A percentile compares a stretch with the other conserved stretches of the same genome.
Conservation (phyloP, 1,140 invertebrate genomes). For the Papilio polyxenes region DNA sequence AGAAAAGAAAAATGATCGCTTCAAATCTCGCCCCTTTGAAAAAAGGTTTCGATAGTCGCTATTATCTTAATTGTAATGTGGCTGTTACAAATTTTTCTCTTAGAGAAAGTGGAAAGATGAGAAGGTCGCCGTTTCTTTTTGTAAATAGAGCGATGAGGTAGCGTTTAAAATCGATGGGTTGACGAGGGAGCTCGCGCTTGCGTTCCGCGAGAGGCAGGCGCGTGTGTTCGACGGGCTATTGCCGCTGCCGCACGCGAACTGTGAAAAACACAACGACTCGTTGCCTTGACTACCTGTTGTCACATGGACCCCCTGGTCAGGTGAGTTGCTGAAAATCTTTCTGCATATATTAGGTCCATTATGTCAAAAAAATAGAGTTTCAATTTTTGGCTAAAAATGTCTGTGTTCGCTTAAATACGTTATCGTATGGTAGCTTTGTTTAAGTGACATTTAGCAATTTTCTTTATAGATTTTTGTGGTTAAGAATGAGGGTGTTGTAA, state of each 20-base stretch:
- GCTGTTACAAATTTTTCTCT: constrained; percentile 46
- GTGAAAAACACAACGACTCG: constrained; percentile 66
- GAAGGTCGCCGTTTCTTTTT: constrained; percentile 67
- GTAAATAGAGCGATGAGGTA: constrained; percentile 71
- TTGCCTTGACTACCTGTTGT: constrained; percentile 77
- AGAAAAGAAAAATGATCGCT: neutral
- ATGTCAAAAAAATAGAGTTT: neutral
- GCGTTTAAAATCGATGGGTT: constrained; percentile 72
- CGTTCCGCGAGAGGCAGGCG: constrained; percentile 54
- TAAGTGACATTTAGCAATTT: neutral
- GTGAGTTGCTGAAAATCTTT: constrained; percentile 53
- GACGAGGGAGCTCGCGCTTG: constrained; percentile 61
- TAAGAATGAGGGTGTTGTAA: neutral
- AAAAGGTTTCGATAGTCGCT: neutral
- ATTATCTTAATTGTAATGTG: neutral
- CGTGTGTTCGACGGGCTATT: constrained; percentile 65
- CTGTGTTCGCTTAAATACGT: neutral
- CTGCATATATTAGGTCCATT: neutral
- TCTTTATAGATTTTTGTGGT: neutral
- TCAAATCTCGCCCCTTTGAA: neutral
- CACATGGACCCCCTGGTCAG: constrained; percentile 73
- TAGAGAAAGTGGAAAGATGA: constrained; percentile 66
- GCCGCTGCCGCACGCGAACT: constrained; percentile 69
- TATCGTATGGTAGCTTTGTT: neutral
- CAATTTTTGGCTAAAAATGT: neutral